These are phyloP conservation scores for Labeo catla DNA, from an alignment of 2,113 vertebrate species.

Conservation along the genomic window DNA sequence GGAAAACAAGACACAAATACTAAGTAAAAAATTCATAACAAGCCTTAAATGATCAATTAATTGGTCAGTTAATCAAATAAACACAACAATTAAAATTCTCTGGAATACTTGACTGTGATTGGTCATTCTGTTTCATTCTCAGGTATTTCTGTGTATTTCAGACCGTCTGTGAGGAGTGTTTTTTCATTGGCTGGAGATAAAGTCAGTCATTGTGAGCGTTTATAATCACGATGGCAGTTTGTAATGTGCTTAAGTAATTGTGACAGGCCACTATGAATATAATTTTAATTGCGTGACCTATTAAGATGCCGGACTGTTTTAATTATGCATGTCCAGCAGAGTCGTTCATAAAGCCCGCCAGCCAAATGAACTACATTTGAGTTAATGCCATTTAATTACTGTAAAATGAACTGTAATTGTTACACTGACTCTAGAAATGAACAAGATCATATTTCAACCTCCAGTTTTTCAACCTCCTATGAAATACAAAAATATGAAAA, in stretches of 20 bases:
- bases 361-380: constrained; percentile 68
- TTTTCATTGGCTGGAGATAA: not conserved
- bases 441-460: constrained; percentile 53
- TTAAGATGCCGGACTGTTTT: constrained; percentile 72
- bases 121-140: too few species aligned
- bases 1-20: too few species aligned
- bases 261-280: constrained; percentile 66
- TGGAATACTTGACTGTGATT: too few species aligned
- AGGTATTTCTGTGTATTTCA: too few species aligned
- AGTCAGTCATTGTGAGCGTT: not conserved
- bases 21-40: too few species aligned
- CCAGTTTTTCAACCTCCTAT: not conserved
- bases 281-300: constrained; percentile 73
- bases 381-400: constrained; percentile 73
- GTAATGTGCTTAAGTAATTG: constrained; percentile 65
- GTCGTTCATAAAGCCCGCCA: constrained; percentile 58
- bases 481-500: not conserved
- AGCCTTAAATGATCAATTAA: too few species aligned
- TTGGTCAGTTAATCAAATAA: not conserved
- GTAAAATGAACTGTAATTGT: constrained; percentile 74
- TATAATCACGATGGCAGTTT: constrained; percentile 52
- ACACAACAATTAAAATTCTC: not conserved
- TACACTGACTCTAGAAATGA: constrained; percentile 65
- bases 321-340: constrained; percentile 71
- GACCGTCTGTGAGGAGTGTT: not conserved